Evolutionary conservation across 92 coral and sea anemone genomes (phyloP).

Genomic region (Umimayanthus kanabou): DNA sequence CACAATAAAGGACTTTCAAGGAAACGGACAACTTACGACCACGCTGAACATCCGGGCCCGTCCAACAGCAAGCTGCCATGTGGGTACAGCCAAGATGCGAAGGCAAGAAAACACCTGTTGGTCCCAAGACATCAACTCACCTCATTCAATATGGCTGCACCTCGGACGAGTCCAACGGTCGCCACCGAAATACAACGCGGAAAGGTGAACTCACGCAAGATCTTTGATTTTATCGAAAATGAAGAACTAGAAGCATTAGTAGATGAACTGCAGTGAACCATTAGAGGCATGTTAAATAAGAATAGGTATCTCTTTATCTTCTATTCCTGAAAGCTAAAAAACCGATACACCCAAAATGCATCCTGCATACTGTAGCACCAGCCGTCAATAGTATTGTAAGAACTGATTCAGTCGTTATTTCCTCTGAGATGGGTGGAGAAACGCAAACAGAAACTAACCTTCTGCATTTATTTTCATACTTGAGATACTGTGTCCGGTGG

Average conservation of each 20-base stretch:
- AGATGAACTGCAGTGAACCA: background rate
- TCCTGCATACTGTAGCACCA: too few relatives aligned
- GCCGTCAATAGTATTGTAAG: too few relatives aligned
- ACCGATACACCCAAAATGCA: too few relatives aligned
- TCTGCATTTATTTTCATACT: too few relatives aligned
- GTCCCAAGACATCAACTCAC: background rate
- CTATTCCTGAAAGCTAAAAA: too few relatives aligned
- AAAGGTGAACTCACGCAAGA: too few relatives aligned
- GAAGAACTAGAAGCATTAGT: slow-evolving; percentile 17
- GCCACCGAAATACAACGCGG: background rate
- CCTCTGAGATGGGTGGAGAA: too few relatives aligned
- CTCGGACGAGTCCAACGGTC: background rate
- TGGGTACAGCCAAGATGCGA: background rate
- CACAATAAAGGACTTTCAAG: too few relatives aligned
- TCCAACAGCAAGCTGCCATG: background rate
- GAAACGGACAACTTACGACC: background rate
- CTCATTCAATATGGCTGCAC: background rate
- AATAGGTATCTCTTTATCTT: too few relatives aligned
- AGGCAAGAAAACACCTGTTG: background rate
- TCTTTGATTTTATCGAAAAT: background rate
- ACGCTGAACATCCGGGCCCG: background rate
- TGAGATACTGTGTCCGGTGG: too few relatives aligned
- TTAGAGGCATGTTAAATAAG: background rate
- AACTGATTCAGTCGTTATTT: too few relatives aligned
- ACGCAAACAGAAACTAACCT: too few relatives aligned